phyloP scores from a whole-genome alignment of 2,888 invertebrate genomes.

The Epinotia demarniana region DNA sequence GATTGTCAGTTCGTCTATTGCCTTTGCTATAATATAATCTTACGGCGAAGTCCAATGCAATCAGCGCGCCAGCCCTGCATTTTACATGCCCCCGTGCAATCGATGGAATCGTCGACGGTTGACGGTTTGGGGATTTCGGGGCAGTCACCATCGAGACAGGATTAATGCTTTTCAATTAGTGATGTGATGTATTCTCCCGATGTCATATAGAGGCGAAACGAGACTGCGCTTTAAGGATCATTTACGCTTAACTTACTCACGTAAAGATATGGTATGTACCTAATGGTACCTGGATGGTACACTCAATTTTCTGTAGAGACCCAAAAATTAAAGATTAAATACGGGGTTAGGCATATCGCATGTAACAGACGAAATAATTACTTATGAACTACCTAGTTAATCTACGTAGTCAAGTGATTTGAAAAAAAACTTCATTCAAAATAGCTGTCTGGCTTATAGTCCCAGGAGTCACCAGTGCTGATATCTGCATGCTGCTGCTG shows the following conservation, averaged over 20 bases:
- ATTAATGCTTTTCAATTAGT: slow-evolving; percentile 81
- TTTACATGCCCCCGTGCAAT: slow-evolving; percentile 31
- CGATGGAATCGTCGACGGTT: slow-evolving; percentile 7
- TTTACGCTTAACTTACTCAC: not conserved
- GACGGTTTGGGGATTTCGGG: slow-evolving; percentile 55
- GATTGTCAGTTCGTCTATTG: not conserved
- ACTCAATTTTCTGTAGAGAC: too few relatives aligned
- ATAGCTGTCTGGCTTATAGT: too few relatives aligned
- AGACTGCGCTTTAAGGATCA: not conserved
- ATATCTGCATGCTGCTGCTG: too few relatives aligned
- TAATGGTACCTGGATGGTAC: too few relatives aligned
- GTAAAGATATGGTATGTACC: too few relatives aligned
- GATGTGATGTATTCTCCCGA: slow-evolving; percentile 61
- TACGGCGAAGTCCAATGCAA: slow-evolving; percentile 9
- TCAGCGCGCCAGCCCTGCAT: slow-evolving; percentile 15
- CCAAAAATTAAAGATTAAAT: too few relatives aligned
- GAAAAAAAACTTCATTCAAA: too few relatives aligned
- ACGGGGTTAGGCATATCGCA: too few relatives aligned
- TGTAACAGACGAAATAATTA: too few relatives aligned
- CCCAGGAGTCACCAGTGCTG: too few relatives aligned
- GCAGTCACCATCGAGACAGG: slow-evolving; percentile 78
- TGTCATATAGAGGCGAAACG: slow-evolving; percentile 15
- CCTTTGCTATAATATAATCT: not conserved
- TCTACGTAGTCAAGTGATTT: too few relatives aligned
- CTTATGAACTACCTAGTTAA: too few relatives aligned